Conservation (phyloP, 2,797 vertebrate species). For the Galagoides demidoff region DNA sequence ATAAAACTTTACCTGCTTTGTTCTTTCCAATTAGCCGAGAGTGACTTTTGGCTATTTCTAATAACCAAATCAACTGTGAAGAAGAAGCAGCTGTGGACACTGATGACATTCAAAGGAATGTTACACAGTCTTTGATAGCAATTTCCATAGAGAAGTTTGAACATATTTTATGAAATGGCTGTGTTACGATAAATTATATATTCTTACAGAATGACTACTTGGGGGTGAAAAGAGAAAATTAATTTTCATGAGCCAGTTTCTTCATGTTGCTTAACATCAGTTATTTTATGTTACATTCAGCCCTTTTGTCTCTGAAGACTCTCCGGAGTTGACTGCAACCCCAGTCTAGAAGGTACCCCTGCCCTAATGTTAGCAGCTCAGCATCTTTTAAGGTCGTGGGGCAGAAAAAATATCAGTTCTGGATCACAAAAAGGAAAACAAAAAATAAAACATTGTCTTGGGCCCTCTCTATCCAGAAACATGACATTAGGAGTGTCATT, state of each 20-base stretch:
- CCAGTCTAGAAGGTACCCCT: not conserved
- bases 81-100: not conserved
- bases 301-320: not conserved
- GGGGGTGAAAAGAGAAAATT: not conserved
- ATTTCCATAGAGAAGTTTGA: slow-evolving; percentile 37
- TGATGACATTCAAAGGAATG: not conserved
- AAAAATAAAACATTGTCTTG: not conserved
- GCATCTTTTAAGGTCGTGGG: not conserved
- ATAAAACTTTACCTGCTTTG: not conserved
- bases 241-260: not conserved
- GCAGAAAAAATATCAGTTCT: not conserved
- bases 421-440: not conserved
- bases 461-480: not conserved
- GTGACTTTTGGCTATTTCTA: slow-evolving; percentile 15
- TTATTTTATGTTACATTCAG: not conserved
- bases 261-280: not conserved
- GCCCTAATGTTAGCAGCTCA: not conserved
- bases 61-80: slow-evolving; percentile 24
- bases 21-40: not conserved
- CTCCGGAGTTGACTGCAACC: not conserved
- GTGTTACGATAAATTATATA: not conserved
- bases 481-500: not conserved
- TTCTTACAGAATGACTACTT: slow-evolving; percentile 7
- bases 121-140: not conserved
- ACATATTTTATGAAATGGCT: slow-evolving; percentile 33